Evolutionary conservation across 1,140 invertebrate genomes (phyloP).

Genomic region (Drosophila orena): DNA sequence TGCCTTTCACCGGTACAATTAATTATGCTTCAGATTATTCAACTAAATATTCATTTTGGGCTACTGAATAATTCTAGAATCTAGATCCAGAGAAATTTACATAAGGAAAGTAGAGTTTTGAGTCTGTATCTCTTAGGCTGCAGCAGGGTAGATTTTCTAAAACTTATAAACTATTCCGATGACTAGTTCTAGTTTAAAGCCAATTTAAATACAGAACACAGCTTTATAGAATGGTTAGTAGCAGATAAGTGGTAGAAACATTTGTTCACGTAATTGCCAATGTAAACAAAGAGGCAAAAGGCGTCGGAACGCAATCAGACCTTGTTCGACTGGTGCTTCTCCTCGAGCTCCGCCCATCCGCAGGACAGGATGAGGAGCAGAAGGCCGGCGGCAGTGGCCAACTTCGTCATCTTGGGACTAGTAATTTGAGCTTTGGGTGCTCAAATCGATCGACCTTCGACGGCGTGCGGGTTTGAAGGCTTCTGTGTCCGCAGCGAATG

Average conservation of each 20-base stretch:
- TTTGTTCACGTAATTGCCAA: too few species aligned
- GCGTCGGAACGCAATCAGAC: slow-evolving; percentile 11
- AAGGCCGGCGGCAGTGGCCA: slow-evolving; percentile 30
- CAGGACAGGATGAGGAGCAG: slow-evolving; percentile 29
- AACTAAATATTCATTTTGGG: too few species aligned
- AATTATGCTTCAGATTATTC: too few species aligned
- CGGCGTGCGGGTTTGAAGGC: slow-evolving; percentile 38
- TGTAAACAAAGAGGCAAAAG: too few species aligned
- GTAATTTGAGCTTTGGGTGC: slow-evolving; percentile 7
- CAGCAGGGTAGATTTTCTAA: neutral
- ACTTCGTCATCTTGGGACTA: slow-evolving; percentile 31
- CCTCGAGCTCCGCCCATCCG: slow-evolving; percentile 22
- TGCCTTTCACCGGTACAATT: too few species aligned
- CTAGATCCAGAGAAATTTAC: neutral
- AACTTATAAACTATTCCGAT: too few species aligned
- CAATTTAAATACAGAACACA: too few species aligned
- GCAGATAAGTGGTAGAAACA: too few species aligned
- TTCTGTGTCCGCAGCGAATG: slow-evolving; percentile 29
- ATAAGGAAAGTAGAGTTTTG: neutral
- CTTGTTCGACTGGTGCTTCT: slow-evolving; percentile 58
- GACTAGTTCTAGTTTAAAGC: too few species aligned
- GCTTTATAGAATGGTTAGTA: too few species aligned
- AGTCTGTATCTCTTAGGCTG: too few species aligned
- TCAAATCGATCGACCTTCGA: slow-evolving; percentile 67
- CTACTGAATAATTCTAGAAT: neutral